Base-by-base conservation (phyloP, 1,140 invertebrate genomes). In the Macrotrachela quadricornifera region DNA sequence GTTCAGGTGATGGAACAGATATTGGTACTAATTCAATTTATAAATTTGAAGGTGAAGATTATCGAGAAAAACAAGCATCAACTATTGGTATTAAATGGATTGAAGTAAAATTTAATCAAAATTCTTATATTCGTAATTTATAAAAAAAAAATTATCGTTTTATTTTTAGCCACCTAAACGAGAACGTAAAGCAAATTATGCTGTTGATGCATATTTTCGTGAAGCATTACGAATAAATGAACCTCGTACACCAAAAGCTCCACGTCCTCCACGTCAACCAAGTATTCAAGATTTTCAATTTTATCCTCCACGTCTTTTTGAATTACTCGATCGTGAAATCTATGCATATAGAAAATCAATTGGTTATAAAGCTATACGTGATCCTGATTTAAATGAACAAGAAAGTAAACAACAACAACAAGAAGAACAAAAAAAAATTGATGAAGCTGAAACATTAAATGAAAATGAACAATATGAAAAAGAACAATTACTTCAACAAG, bases 201-300 rank as follows among this genome's bases (percentile, higher is more conserved):
- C 92, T 6, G 91, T 97, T 0, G 91, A 96, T 70, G 87, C 88
- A 0, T 96, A 96, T 71, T 97, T 95, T 75, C 74, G 87, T 18
- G 91, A 95, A 72, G 88, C 90, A 1, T 71, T 95, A 0, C 73
- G 90, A 41, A 86, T 92, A 0, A 87, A 84, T 13, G 90, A 96
- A 71, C 88, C 90, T 0, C 94, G 94, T 73, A 86, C 88, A n/a
- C 90, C 88, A 0, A 95, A 94, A 63, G 73, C 91, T 1, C 92
- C 92, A 2, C 75, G 92, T 59, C 92, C 92, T 11, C 92, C 92
- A 0, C 96, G 96, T 68, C 90, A 96, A 62, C 91, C 92, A 0
- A 91, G 91, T 58, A 88, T 99, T 1, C 91, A 96, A 73, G 94
- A 99, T 69, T 99, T 97, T 64, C 94, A 99, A 69, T 99, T 99